phyloP scores from a whole-genome alignment of 2,797 vertebrate genomes.

The Sebastolobus altivelis region DNA sequence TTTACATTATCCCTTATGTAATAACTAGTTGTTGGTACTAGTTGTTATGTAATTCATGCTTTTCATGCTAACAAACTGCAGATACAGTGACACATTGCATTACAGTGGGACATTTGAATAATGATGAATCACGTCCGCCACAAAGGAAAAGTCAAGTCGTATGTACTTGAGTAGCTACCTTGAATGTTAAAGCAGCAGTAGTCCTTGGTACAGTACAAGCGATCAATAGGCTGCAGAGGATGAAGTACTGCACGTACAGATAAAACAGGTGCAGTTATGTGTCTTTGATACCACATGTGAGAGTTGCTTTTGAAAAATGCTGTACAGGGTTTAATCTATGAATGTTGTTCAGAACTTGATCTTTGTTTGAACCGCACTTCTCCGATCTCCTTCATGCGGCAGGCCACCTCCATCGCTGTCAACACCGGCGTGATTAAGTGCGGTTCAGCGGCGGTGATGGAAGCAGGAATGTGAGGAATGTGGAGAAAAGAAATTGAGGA shows the following conservation, averaged over 20 bases:
- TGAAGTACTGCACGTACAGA: neutral
- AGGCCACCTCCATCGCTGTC: neutral
- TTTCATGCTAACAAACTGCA: neutral
- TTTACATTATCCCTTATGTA: accelerated
- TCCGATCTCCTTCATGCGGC: neutral
- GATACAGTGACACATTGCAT: neutral
- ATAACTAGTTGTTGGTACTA: neutral
- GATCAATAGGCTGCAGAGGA: neutral
- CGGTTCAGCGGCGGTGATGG: neutral
- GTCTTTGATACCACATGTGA: neutral
- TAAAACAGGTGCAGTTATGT: neutral
- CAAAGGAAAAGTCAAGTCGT: neutral
- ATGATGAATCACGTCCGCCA: neutral
- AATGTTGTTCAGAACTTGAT: neutral
- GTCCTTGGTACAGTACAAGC: neutral
- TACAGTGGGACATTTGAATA: neutral
- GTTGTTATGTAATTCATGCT: neutral
- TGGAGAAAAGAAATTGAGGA: neutral
- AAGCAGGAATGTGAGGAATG: conserved; percentile 33
- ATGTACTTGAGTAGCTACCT: neutral
- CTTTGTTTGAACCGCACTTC: neutral
- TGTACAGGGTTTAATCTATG: neutral
- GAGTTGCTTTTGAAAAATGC: neutral
- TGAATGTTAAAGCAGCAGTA: neutral
- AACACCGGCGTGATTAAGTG: neutral